Conservation (phyloP, 2,888 invertebrate genomes). For the Siphlonurus alternatus region DNA sequence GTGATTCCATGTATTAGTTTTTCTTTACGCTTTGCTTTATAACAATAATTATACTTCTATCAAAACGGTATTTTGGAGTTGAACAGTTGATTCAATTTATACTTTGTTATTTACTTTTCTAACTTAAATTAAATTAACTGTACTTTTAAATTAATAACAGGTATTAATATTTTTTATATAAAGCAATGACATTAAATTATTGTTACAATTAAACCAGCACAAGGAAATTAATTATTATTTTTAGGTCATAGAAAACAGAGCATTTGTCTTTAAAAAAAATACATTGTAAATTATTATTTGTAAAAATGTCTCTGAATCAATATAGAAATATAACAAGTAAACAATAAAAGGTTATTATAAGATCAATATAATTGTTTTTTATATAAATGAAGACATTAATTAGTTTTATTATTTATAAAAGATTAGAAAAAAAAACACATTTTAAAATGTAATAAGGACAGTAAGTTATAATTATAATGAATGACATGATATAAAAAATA, state of each 20-base stretch:
- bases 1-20: too few relatives aligned
- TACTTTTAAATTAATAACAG: too few relatives aligned
- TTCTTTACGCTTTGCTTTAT: too few relatives aligned
- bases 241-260: background rate
- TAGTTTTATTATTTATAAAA: background rate
- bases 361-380: background rate
- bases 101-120: too few relatives aligned
- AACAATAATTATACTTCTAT: too few relatives aligned
- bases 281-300: background rate
- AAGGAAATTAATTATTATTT: background rate
- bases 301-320: background rate
- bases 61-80: too few relatives aligned
- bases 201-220: background rate
- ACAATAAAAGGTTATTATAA: too few relatives aligned
- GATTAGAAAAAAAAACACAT: background rate
- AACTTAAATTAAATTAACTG: too few relatives aligned
- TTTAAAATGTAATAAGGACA: background rate
- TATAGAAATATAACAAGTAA: background rate
- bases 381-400: background rate
- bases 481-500: background rate
- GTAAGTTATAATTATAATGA: background rate
- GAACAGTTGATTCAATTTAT: too few relatives aligned
- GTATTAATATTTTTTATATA: too few relatives aligned
- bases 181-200: too few relatives aligned
- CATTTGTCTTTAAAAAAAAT: too few relatives aligned